Conservation (phyloP, 2,797 vertebrate species). For the Pterois miles region DNA sequence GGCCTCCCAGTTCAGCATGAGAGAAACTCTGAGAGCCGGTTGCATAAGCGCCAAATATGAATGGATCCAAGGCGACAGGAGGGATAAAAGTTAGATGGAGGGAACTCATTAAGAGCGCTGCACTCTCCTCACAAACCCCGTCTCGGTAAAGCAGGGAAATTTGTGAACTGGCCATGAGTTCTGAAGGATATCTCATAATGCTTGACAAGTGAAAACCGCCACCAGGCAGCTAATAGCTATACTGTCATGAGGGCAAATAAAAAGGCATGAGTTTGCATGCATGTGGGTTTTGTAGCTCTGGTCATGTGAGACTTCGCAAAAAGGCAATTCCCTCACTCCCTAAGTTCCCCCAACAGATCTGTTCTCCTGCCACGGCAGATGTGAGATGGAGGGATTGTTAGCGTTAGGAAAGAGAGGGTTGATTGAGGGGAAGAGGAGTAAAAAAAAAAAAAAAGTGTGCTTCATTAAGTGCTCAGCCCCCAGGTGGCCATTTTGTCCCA, state of each 20-base stretch:
- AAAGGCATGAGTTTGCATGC: constrained; percentile 70
- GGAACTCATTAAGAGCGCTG: constrained; percentile 69
- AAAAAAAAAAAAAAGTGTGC: constrained; percentile 46
- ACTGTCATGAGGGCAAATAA: constrained; percentile 74
- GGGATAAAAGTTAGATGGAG: constrained; percentile 72
- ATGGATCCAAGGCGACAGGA: constrained; percentile 71
- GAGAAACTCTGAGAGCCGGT: constrained; percentile 43
- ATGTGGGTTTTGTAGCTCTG: constrained; percentile 55
- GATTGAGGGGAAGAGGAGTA: constrained; percentile 23
- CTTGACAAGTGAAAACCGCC: constrained; percentile 69
- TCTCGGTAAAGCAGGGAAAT: constrained; percentile 54
- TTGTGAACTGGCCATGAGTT: constrained; percentile 69
- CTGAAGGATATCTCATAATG: constrained; percentile 64
- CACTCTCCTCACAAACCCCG: constrained; percentile 43
- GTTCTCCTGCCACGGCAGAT: constrained; percentile 60
- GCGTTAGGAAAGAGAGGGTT: constrained; percentile 24
- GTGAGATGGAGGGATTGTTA: constrained; percentile 48
- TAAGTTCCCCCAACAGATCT: constrained; percentile 29
- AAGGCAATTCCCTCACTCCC: constrained; percentile 51
- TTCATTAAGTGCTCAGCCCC: constrained; percentile 66
- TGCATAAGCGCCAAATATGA: constrained; percentile 64
- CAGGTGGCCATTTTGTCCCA: constrained; percentile 69
- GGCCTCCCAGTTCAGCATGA: constrained; percentile 48
- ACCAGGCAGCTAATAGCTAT: constrained; percentile 69
- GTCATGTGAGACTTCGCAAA: constrained; percentile 62